Percentiles rank a stretch among this genome's conserved stretches.
Conservation (phyloP, 2,888 invertebrate species). For the Polydesmus complanatus region DNA sequence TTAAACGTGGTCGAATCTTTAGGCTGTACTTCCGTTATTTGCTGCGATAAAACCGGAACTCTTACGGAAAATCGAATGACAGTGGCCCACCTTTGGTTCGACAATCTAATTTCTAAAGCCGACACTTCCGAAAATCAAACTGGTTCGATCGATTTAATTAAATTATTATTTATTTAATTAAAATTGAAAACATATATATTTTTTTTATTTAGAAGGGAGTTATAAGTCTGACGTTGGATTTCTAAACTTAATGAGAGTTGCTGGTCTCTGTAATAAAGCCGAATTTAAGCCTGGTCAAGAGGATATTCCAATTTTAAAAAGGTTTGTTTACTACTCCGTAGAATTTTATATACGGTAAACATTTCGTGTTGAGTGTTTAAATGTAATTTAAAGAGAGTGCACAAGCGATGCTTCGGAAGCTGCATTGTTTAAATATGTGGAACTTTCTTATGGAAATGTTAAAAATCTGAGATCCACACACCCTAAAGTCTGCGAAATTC, state of each 20-base stretch:
- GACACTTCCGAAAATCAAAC: conserved; percentile 23
- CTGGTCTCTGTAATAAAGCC: conserved; percentile 8
- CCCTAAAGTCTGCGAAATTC: conserved; percentile 30
- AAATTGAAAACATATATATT: too few relatives aligned
- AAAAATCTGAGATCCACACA: not conserved
- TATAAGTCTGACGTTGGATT: not conserved
- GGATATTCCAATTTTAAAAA: conserved; percentile 13
- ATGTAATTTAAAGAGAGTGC: conserved; percentile 24
- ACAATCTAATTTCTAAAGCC: conserved; percentile 32
- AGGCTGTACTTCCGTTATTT: conserved; percentile 35
- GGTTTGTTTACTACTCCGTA: conserved; percentile 1
- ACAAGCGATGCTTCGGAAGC: conserved; percentile 33
- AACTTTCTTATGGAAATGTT: conserved; percentile 28
- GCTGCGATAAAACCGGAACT: conserved; percentile 21
- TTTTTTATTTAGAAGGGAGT: too few relatives aligned
- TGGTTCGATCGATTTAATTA: conserved; percentile 9
- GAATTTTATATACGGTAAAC: not conserved
- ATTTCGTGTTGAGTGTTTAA: not conserved
- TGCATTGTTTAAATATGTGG: conserved; percentile 32
- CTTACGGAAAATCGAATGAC: conserved; percentile 42
- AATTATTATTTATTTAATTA: too few relatives aligned
- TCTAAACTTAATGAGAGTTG: conserved; percentile 7
- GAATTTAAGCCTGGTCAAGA: conserved; percentile 11
- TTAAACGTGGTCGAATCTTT: conserved; percentile 40
- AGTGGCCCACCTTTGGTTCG: conserved; percentile 38